Evolutionary conservation across 2,888 invertebrate species (phyloP).

Genomic region (Antheraea yamamai): DNA sequence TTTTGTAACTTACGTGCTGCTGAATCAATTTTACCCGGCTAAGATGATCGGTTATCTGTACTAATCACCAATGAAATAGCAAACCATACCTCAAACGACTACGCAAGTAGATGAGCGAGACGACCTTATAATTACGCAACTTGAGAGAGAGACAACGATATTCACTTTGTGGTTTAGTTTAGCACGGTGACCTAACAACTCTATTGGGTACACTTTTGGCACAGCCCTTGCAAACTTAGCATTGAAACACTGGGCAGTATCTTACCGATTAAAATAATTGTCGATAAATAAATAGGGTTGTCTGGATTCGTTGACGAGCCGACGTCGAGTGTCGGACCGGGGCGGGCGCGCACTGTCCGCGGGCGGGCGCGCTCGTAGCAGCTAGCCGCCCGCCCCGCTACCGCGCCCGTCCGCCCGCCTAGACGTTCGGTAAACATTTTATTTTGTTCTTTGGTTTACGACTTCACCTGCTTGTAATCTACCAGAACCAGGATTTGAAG

Average conservation of each 20-base stretch:
- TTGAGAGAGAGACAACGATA: constrained; percentile 58
- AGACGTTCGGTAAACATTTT: constrained; percentile 61
- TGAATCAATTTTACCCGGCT: constrained; percentile 58
- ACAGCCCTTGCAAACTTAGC: constrained; percentile 53
- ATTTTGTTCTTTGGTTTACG: constrained; percentile 54
- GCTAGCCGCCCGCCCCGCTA: constrained; percentile 44
- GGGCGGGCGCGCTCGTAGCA: constrained; percentile 38
- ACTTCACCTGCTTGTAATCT: constrained; percentile 39
- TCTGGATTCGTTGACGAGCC: constrained; percentile 79
- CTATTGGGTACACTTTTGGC: constrained; percentile 56
- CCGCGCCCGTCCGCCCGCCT: constrained; percentile 46
- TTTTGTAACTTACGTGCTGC: constrained; percentile 66
- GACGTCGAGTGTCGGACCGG: constrained; percentile 82
- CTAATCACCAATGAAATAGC: constrained; percentile 64
- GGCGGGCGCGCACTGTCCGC: constrained; percentile 78
- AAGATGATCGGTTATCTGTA: constrained; percentile 53
- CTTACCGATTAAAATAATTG: constrained; percentile 78
- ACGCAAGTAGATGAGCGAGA: constrained; percentile 50
- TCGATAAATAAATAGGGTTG: constrained; percentile 70
- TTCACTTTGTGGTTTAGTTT: constrained; percentile 47
- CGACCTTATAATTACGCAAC: constrained; percentile 62
- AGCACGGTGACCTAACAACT: constrained; percentile 37
- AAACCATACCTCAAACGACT: constrained; percentile 44
- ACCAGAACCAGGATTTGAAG: not conserved
- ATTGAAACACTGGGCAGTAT: constrained; percentile 58